Evolutionary conservation across 2,797 vertebrate species (phyloP).

Genomic region (Spheniscus humboldti): DNA sequence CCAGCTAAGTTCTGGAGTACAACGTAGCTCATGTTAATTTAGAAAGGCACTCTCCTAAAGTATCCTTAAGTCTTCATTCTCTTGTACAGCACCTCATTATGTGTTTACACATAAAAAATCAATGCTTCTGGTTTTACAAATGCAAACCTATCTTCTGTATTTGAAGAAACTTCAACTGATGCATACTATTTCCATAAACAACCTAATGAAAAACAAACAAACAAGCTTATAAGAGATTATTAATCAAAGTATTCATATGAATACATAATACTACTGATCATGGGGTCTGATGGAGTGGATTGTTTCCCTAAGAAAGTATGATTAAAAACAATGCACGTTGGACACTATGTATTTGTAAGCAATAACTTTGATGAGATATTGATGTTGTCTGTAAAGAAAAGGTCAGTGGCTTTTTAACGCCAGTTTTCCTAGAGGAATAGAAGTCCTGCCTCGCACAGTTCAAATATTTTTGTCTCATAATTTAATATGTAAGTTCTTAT

Average conservation of each 20-base stretch:
- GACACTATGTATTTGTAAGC: not conserved
- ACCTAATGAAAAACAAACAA: not conserved
- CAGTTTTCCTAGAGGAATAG: not conserved
- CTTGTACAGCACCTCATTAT: not conserved
- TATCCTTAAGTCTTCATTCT: not conserved
- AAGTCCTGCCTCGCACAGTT: not conserved
- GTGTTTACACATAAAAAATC: not conserved
- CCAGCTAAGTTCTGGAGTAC: not conserved
- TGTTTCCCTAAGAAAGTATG: not conserved
- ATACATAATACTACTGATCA: not conserved
- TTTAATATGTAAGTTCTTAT: not conserved
- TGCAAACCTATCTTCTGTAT: not conserved
- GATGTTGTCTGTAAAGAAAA: not conserved
- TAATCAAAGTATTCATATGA: not conserved
- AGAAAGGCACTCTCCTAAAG: not conserved
- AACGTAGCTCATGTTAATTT: not conserved
- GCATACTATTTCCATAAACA: not conserved
- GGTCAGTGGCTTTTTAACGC: not conserved
- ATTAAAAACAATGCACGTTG: not conserved
- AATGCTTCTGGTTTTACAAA: not conserved
- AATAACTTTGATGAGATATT: not conserved
- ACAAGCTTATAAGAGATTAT: not conserved
- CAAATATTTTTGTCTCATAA: not conserved
- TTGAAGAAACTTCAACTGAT: not conserved
- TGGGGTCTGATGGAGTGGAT: not conserved